Conservation (phyloP, 2,797 vertebrate species). For the Halcyon smyrnensis region DNA sequence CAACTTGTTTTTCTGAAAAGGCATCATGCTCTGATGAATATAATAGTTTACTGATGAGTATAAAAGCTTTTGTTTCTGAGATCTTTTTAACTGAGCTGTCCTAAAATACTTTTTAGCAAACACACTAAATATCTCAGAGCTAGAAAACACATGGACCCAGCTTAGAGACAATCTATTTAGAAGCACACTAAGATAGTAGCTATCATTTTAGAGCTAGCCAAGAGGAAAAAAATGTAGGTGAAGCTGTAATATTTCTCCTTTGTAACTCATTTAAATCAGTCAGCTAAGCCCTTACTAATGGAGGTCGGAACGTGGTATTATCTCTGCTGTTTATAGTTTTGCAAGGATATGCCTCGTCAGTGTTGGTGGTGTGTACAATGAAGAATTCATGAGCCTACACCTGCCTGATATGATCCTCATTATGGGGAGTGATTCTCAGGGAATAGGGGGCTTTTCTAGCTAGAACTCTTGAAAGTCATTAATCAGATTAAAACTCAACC, state of each 20-base stretch:
- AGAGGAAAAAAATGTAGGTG: neutral
- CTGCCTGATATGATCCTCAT: neutral
- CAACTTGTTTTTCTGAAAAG: neutral
- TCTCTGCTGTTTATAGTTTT: neutral
- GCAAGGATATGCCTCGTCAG: accelerated
- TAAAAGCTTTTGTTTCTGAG: neutral
- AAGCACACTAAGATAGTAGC: neutral
- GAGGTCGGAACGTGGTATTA: neutral
- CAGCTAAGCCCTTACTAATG: neutral
- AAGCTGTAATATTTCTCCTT: neutral
- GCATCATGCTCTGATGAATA: neutral
- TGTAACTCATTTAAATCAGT: neutral
- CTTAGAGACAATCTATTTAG: neutral
- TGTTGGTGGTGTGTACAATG: neutral
- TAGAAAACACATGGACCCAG: neutral
- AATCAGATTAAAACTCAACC: neutral
- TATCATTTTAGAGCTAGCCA: neutral
- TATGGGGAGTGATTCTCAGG: neutral
- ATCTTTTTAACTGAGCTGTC: neutral
- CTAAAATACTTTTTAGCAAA: neutral
- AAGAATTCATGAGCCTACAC: neutral
- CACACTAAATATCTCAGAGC: neutral
- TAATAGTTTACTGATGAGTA: too few relatives aligned
- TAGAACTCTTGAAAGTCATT: neutral
- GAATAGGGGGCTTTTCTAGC: neutral